Evolutionary conservation across 1,140 invertebrate species (phyloP), one percentile per base, ranked within the genome.

Genomic region (Physella acuta): DNA sequence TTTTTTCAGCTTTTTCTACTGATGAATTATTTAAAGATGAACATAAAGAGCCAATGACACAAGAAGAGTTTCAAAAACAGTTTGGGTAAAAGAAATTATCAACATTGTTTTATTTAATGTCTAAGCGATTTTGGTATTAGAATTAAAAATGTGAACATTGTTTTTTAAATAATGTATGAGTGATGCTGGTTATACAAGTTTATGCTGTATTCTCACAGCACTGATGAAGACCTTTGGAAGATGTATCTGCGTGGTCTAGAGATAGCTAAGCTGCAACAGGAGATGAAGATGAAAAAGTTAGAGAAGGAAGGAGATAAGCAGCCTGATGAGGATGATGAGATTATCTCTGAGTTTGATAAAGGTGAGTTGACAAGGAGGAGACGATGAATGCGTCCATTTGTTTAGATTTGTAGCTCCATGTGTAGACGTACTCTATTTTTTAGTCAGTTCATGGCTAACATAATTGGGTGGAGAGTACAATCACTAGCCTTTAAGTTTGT

Each of bases 301-400:
- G 49, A 55, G 14, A 33, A 39, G 37, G 51, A 56, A 36, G 52
- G 17, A 55, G 63, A 3, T 55, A 24, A 28, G 5, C 5, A 8
- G 28, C 44, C 1, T 2, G 65, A 68, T 37, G 66, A 68, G 24
- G 66, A 68, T 60, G 66, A 68, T 17, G 66, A 68, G 33, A 58
- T 68, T 30, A 17, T 68, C 17, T 58, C 66, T 30, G 8, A 68
- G 28, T 68, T 59, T 60, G 55, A 59, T 34, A 26, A 58, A 20
- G 66, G 66, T 68, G 36, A 55, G 28, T 30, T n/a, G n/a, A n/a
- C n/a, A n/a, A n/a, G n/a, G n/a, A n/a, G n/a, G n/a, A n/a, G n/a
- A n/a, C n/a, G n/a, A n/a, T n/a, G n/a, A n/a, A n/a, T n/a, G n/a
- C n/a, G n/a, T n/a, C n/a, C n/a, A n/a, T n/a, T n/a, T n/a, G n/a